phyloP scores from a whole-genome alignment of 2,113 vertebrate species.

The Corythoichthys haematopterus region DNA sequence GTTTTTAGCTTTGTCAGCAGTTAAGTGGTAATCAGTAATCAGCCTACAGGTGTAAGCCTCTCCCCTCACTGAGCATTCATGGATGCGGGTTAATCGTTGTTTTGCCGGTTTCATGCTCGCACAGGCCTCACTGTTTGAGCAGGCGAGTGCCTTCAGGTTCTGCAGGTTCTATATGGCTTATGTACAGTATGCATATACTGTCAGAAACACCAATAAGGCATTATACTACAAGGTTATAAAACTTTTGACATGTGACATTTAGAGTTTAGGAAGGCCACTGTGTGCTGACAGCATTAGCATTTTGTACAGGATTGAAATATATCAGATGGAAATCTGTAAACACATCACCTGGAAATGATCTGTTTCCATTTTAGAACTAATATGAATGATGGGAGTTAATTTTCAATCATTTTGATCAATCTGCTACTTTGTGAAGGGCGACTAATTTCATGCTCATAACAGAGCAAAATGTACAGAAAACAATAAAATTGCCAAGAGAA shows the following conservation, averaged over 20 bases:
- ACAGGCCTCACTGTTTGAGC: not conserved
- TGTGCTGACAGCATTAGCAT: not conserved
- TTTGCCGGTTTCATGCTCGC: constrained; percentile 7
- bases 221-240: not conserved
- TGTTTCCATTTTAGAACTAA: not conserved
- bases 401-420: not conserved
- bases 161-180: not conserved
- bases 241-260: not conserved
- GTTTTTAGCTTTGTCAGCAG: constrained; percentile 64
- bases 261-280: not conserved
- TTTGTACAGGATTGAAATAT: no score
- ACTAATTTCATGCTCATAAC: no score
- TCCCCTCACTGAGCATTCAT: constrained; percentile 22
- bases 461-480: no score
- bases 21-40: constrained; percentile 65
- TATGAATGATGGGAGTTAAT: no score
- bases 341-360: not conserved
- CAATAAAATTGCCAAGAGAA: no score
- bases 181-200: not conserved
- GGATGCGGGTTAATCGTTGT: constrained; percentile 17
- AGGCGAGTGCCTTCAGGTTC: not conserved
- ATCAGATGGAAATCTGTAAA: not conserved
- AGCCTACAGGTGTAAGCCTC: constrained; percentile 63
- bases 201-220: not conserved
- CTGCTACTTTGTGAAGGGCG: no score